Evolutionary conservation across 2,797 vertebrate genomes (phyloP).

Genomic region (Nannoperca australis): DNA sequence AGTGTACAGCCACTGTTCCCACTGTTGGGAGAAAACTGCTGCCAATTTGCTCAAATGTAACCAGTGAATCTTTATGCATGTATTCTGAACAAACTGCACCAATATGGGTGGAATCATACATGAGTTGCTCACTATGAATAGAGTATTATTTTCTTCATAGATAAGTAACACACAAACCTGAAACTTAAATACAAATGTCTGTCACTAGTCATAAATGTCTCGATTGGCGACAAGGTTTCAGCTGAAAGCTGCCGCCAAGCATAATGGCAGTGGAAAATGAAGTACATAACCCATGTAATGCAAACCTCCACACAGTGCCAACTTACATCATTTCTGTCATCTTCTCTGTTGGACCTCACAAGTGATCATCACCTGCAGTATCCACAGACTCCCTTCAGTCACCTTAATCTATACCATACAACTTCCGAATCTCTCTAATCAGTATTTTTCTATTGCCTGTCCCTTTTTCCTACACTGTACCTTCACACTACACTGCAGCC

Average conservation of each 20-base stretch:
- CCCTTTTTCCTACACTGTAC: slow-evolving; percentile 43
- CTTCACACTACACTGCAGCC: slow-evolving; percentile 40
- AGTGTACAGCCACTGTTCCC: slow-evolving; percentile 79
- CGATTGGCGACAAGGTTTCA: slow-evolving; percentile 19
- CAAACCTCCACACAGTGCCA: slow-evolving; percentile 34
- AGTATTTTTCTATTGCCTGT: slow-evolving; percentile 32
- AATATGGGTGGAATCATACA: slow-evolving; percentile 35
- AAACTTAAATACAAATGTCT: slow-evolving; percentile 39
- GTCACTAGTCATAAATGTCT: slow-evolving; percentile 31
- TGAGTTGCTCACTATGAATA: slow-evolving; percentile 21
- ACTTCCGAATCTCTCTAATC: slow-evolving; percentile 33
- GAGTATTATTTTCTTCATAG: slow-evolving; percentile 25
- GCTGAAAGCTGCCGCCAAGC: slow-evolving; percentile 14
- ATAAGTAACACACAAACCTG: slow-evolving; percentile 26
- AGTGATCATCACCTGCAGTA: slow-evolving; percentile 37
- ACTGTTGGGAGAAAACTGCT: slow-evolving; percentile 66
- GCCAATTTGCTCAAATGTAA: slow-evolving; percentile 61
- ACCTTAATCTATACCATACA: slow-evolving; percentile 37
- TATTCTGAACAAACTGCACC: slow-evolving; percentile 42
- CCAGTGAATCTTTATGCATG: slow-evolving; percentile 53
- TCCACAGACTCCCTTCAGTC: slow-evolving; percentile 41
- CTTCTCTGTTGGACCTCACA: slow-evolving; percentile 27
- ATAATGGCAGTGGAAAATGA: slow-evolving; percentile 4
- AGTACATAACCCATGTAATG: slow-evolving; percentile 27
- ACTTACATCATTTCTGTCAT: slow-evolving; percentile 39